Percentiles rank a stretch among this genome's conserved stretches.
Evolutionary conservation across 2,797 vertebrate genomes (phyloP).

Genomic region (Antrozous pallidus): DNA sequence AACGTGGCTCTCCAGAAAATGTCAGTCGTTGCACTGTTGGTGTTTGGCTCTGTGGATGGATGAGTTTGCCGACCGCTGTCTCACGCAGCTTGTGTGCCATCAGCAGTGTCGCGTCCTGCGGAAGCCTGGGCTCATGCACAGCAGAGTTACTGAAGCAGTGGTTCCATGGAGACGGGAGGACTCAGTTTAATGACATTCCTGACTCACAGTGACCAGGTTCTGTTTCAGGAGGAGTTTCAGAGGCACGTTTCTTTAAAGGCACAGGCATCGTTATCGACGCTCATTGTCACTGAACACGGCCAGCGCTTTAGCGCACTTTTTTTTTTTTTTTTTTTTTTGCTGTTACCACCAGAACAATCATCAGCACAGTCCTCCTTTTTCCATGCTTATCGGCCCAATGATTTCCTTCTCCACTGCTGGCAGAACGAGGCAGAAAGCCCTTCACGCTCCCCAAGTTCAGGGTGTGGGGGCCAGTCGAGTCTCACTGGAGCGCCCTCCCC

Average conservation of each 20-base stretch:
- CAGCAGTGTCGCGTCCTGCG: too few species aligned
- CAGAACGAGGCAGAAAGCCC: neutral
- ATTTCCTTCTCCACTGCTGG: neutral
- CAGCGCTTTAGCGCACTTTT: neutral
- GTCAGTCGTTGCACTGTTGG: too few species aligned
- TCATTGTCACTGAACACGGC: neutral
- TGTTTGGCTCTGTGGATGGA: too few species aligned
- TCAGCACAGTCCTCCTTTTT: neutral
- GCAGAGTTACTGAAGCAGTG: neutral
- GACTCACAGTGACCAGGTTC: neutral
- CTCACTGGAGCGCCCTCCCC: neutral
- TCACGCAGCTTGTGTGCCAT: neutral
- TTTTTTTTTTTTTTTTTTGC: neutral
- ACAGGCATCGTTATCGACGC: neutral
- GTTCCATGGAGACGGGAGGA: neutral
- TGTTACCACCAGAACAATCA: neutral
- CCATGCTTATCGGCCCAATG: neutral
- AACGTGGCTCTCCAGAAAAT: too few species aligned
- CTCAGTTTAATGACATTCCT: neutral
- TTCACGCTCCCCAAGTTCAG: neutral
- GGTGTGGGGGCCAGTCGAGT: accelerated
- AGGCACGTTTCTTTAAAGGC: neutral
- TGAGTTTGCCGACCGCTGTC: too few species aligned
- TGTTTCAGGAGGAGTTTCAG: neutral
- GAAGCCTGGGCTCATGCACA: neutral